A percentile compares a stretch with the other conserved stretches of the same genome.
phyloP scores from a whole-genome alignment of 2,113 vertebrate species.

The Zosterops japonicus region DNA sequence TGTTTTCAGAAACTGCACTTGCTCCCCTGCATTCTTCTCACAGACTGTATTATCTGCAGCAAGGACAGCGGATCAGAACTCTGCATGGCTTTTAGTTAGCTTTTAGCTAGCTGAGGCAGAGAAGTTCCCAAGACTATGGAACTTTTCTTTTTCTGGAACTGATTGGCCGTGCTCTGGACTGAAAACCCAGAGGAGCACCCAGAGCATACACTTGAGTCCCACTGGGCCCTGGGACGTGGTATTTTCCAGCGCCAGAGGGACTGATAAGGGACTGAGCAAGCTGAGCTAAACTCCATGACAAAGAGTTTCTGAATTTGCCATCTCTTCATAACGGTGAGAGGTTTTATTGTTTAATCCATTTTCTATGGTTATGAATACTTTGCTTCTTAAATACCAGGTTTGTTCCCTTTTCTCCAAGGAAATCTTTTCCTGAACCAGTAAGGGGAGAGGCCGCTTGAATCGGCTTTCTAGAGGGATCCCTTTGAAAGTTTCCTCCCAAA shows the following conservation, averaged over 20 bases:
- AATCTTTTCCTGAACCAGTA: not conserved
- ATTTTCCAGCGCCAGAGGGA: not conserved
- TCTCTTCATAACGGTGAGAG: not conserved
- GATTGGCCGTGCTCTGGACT: not conserved
- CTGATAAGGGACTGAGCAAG: not conserved
- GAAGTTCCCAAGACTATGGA: not conserved
- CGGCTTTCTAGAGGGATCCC: not conserved
- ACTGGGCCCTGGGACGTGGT: not conserved
- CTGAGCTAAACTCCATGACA: not conserved
- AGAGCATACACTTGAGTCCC: not conserved
- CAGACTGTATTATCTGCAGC: not conserved
- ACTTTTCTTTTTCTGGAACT: not conserved
- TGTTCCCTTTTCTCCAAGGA: not conserved
- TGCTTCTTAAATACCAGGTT: not conserved
- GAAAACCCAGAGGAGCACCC: not conserved
- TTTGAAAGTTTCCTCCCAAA: not conserved
- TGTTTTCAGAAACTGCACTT: not conserved
- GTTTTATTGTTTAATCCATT: not conserved
- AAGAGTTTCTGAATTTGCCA: not conserved
- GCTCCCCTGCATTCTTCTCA: not conserved
- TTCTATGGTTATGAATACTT: not conserved
- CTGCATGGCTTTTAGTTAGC: not conserved
- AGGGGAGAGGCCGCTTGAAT: not conserved
- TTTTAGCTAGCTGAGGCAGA: not conserved
- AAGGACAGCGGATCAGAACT: fast-evolving